Evolutionary conservation across 2,888 invertebrate genomes (phyloP).

Genomic region (Mythimna ferrago): DNA sequence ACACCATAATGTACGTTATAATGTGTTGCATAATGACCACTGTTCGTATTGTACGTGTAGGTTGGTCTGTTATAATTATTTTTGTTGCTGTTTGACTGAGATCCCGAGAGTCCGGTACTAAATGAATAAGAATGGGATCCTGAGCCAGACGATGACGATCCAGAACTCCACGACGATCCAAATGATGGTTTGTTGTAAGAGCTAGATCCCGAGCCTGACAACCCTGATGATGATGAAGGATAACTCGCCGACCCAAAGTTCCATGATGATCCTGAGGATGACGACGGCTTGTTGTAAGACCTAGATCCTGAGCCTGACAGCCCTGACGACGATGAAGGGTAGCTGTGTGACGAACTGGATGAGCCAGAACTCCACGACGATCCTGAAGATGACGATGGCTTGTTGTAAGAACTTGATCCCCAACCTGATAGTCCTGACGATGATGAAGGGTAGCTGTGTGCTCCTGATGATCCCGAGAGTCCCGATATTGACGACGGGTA

Average conservation of each 20-base stretch:
- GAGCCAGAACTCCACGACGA: slow-evolving; percentile 11
- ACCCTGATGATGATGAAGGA: slow-evolving; percentile 25
- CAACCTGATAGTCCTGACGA: slow-evolving; percentile 33
- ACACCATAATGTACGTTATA: slow-evolving; percentile 34
- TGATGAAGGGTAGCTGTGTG: slow-evolving; percentile 45
- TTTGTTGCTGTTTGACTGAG: slow-evolving; percentile 9
- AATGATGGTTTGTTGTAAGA: slow-evolving; percentile 19
- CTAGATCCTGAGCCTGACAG: slow-evolving; percentile 30
- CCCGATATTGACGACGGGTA: slow-evolving; percentile 22
- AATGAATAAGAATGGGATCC: slow-evolving; percentile 5
- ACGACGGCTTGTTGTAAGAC: slow-evolving; percentile 25
- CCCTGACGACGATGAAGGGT: slow-evolving; percentile 34
- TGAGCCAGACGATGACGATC: slow-evolving; percentile 20
- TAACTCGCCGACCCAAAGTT: slow-evolving; percentile 5
- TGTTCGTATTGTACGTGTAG: slow-evolving; percentile 60
- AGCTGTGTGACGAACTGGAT: neutral
- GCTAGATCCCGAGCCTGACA: slow-evolving; percentile 31
- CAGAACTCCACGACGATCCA: slow-evolving; percentile 10
- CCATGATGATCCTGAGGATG: slow-evolving; percentile 23
- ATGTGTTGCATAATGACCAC: slow-evolving; percentile 43
- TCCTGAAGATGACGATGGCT: slow-evolving; percentile 31
- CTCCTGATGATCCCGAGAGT: slow-evolving; percentile 27
- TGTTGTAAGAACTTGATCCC: slow-evolving; percentile 10
- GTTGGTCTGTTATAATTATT: slow-evolving; percentile 36
- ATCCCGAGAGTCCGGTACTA: slow-evolving; percentile 34